phyloP scores from a whole-genome alignment of 2,113 vertebrate species.

The Myotis yumanensis region DNA sequence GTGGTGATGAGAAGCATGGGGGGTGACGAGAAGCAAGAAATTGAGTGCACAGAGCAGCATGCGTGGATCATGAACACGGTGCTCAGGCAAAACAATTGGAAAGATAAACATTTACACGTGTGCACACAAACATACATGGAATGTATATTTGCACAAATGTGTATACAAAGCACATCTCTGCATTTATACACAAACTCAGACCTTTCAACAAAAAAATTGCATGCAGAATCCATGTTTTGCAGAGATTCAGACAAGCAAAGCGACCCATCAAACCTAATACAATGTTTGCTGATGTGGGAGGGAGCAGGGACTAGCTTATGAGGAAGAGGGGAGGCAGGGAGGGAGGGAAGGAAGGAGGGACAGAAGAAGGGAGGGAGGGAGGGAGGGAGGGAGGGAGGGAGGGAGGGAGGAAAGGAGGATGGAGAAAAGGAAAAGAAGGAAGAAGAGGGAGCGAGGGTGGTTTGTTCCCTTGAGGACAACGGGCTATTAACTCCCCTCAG shows the following conservation, averaged over 20 bases:
- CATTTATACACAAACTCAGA: background rate
- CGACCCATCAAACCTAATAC: background rate
- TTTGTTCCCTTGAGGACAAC: too few species aligned
- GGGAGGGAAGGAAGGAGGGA: too few species aligned
- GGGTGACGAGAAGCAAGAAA: too few species aligned
- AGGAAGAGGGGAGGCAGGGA: too few species aligned
- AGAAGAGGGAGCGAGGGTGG: too few species aligned
- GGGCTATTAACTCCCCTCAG: too few species aligned
- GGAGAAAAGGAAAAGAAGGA: too few species aligned
- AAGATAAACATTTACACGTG: background rate
- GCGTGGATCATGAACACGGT: accelerated
- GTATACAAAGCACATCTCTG: background rate
- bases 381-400: background rate
- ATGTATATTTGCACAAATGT: background rate
- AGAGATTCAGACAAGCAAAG: background rate
- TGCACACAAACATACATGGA: too few species aligned
- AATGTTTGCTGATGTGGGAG: background rate
- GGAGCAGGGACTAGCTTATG: too few species aligned
- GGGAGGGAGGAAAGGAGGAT: too few species aligned
- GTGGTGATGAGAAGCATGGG: too few species aligned
- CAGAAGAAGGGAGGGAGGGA: background rate
- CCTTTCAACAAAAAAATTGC: background rate
- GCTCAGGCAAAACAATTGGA: background rate
- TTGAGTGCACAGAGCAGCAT: too few species aligned
- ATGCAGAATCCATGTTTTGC: background rate